Conservation (phyloP, 2,797 vertebrate genomes). For the Fistularia tabacaria region DNA sequence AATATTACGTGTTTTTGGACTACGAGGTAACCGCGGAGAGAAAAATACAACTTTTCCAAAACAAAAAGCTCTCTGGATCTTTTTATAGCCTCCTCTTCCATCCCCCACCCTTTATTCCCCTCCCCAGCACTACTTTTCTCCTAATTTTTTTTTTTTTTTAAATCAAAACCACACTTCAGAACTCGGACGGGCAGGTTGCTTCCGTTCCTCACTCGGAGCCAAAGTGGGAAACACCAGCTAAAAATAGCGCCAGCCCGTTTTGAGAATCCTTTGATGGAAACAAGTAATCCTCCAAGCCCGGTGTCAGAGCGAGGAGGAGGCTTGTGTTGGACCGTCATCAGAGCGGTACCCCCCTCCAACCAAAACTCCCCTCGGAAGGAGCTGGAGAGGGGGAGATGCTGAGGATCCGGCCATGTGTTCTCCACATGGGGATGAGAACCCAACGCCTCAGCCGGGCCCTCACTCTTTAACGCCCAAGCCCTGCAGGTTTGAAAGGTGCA, state of each 20-base stretch:
- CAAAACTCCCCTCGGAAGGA: constrained; percentile 18
- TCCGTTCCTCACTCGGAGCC: constrained; percentile 23
- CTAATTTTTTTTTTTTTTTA: too few relatives aligned
- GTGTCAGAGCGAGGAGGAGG: constrained; percentile 60
- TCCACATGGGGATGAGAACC: constrained; percentile 51
- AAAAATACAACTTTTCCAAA: too few relatives aligned
- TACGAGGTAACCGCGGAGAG: too few relatives aligned
- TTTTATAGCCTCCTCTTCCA: too few relatives aligned
- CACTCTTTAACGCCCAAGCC: too few relatives aligned
- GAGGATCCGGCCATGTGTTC: constrained; percentile 53
- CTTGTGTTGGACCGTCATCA: constrained; percentile 70
- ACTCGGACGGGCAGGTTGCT: constrained; percentile 10
- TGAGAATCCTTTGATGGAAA: constrained; percentile 60
- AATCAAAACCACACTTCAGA: too few relatives aligned
- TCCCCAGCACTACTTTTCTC: not conserved
- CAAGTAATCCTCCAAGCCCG: constrained; percentile 61
- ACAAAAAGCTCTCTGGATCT: too few relatives aligned
- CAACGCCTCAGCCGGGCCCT: too few relatives aligned
- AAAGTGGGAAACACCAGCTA: constrained; percentile 39
- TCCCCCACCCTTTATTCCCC: constrained; percentile 9
- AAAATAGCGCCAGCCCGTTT: constrained; percentile 51
- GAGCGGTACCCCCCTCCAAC: constrained; percentile 34
- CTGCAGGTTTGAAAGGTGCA: too few relatives aligned
- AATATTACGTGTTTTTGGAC: too few relatives aligned
- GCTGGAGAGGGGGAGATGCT: constrained; percentile 3